Evolutionary conservation across 2,888 invertebrate species (phyloP), one percentile per base, ranked within the genome.

Genomic region (Luperina testacea): DNA sequence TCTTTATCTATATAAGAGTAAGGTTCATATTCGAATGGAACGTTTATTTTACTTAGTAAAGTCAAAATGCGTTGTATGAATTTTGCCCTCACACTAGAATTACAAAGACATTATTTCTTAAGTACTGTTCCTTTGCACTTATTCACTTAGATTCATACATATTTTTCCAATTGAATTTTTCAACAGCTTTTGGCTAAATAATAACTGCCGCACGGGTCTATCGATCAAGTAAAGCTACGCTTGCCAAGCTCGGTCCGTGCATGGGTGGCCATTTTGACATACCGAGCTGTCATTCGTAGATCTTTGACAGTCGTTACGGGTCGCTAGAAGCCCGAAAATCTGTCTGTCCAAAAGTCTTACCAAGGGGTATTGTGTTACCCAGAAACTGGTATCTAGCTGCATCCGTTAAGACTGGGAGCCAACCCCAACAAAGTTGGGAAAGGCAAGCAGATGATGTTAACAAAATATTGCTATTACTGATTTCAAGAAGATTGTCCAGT

Each of bases 71-170:
- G n/a, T 5, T 71, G 17, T 13, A 4, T 38, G 5, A 20, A n/a
- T 71, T 9, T 71, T 63, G 63, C 2, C 63, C 38, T 63, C 65
- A 73, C 63, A 67, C n/a, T 74, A 68, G 77, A 64, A n/a, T 70
- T 45, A 51, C 48, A 15, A 68, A 84, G 57, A 85, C 77, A 74
- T 68, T 63, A 83, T 70, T 53, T 79, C 27, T 38, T 83, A 74
- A 77, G 63, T 27, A 61, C 65, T 42, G 32, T 38, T 61, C 27
- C 7, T 48, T 65, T 73, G 64, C 68, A 71, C 27, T 45, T 24
- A 42, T 69, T 53, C 68, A 68, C 20, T 32, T 57, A 32, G 20
- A 45, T 51, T 59, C 9, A 61, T n/a, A 20, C 9, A 61, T n/a
- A 20, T 11, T 27, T 27, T 61, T 38, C 27, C 9, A 11, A 61